Percentiles rank a stretch among this genome's conserved stretches.
These are phyloP conservation scores for Siniperca undulata DNA, from an alignment of 2,797 vertebrate species.

Conservation along the genomic window DNA sequence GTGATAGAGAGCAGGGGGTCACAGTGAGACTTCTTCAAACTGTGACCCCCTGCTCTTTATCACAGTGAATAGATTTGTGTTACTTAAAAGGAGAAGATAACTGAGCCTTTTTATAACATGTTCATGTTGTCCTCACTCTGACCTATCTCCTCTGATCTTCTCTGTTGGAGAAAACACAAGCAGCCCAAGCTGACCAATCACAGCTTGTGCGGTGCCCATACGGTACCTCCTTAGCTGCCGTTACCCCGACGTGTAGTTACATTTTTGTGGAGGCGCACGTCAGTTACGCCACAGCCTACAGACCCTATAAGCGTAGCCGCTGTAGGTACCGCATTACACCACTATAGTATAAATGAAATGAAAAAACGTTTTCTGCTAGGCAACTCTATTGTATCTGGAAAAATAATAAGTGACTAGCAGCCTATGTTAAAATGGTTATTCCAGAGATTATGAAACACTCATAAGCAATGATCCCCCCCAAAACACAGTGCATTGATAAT, in stretches of 20 bases:
- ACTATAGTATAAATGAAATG: too few species aligned
- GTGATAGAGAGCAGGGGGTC: background rate
- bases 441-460: too few species aligned
- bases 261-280: background rate
- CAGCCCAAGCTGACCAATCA: background rate
- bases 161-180: background rate
- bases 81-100: background rate
- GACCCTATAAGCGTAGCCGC: too few species aligned
- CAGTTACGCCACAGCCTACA: too few species aligned
- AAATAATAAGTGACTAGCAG: background rate
- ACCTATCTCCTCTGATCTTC: background rate
- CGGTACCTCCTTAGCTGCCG: background rate
- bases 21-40: background rate
- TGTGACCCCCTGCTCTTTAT: too few species aligned
- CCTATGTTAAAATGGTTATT: background rate
- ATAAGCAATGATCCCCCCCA: too few species aligned
- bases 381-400: background rate
- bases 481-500: too few species aligned
- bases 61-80: background rate
- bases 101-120: background rate
- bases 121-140: background rate
- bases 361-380: background rate
- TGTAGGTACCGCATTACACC: background rate
- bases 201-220: background rate
- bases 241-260: background rate